Conservation (phyloP, 1,140 invertebrate species). For the Halictus rubicundus region DNA sequence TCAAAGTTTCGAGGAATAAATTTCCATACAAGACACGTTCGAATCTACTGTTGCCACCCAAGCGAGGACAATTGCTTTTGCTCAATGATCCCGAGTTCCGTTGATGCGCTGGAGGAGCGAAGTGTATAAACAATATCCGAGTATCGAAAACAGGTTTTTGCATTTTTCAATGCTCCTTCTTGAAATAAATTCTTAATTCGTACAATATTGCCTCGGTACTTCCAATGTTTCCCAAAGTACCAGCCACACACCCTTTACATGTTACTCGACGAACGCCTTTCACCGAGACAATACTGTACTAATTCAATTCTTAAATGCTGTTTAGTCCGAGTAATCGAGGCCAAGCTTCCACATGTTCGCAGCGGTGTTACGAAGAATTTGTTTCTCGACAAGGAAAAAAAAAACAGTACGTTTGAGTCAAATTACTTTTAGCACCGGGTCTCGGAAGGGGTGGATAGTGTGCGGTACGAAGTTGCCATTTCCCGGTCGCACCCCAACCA, state of each 20-base stretch:
- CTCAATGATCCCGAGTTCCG: slow-evolving; percentile 35
- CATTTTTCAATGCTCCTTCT: too few relatives aligned
- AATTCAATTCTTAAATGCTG: not conserved
- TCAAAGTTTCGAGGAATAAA: not conserved
- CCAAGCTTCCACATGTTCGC: not conserved
- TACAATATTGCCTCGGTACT: not conserved
- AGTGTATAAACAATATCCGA: not conserved
- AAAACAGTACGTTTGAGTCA: not conserved
- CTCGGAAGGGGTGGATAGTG: slow-evolving; percentile 22
- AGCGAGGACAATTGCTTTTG: slow-evolving; percentile 25
- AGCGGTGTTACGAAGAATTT: not conserved
- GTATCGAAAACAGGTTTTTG: not conserved
- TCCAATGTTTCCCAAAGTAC: not conserved
- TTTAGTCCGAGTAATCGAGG: not conserved
- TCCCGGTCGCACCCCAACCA: slow-evolving; percentile 83
- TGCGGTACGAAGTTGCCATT: slow-evolving; percentile 79
- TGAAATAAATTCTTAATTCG: not conserved
- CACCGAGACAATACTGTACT: not conserved
- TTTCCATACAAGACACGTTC: not conserved
- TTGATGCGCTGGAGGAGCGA: not conserved
- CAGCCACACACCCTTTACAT: not conserved
- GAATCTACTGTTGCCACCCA: not conserved
- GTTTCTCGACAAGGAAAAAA: not conserved
- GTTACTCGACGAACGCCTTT: not conserved
- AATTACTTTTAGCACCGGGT: slow-evolving; percentile 51